Base-by-base conservation (phyloP, 2,888 invertebrate species). In the Parasteatoda lunata region DNA sequence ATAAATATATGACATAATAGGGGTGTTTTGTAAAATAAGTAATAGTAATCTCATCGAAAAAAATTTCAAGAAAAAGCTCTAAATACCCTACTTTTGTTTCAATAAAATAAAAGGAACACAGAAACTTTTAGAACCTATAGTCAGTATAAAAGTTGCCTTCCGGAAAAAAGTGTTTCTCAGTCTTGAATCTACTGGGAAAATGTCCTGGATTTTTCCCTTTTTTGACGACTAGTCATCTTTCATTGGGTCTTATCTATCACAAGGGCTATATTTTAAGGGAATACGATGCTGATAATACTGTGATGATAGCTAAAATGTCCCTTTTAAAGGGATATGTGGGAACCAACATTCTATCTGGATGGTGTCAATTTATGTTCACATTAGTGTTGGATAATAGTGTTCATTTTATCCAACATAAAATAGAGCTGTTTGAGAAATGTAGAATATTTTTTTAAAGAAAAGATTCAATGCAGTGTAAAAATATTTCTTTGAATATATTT, bases 201-300 rank as follows among this genome's bases (percentile, higher is more conserved):
- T 54, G 9, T 59, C 11, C 59, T 59, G 59, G n/a, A 6, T 47
- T 69, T 69, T 69, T 71, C 15, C 6, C n/a, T 30, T 51, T 48
- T 45, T 59, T 13, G 71, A 49, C 30, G 64, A 8, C 11, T 64
- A 45, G 59, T 54, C 30, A 70, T 59, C 64, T 9, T 52, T 71
- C 79, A 79, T 70, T 79, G 79, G 79, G 49, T 51, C 47, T 30
- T 71, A 79, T 71, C 64, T 70, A 79, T 79, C 71, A 77, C 68
- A 9, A 71, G 78, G 54, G 49, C 48, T 49, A 15, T 51, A 45
- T 77, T 69, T 69, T 69, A 69, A 47, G 47, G 48, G 64, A 59
- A 79, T 51, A 69, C 64, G 64, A 52, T 47, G 78, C 47, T 49
- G 70, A 70, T 79, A 45, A 69, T 47, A 45, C n/a, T 49, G 48